These are phyloP conservation scores for Pao palembangensis DNA, from an alignment of 2,113 vertebrate species.

Conservation along the genomic window DNA sequence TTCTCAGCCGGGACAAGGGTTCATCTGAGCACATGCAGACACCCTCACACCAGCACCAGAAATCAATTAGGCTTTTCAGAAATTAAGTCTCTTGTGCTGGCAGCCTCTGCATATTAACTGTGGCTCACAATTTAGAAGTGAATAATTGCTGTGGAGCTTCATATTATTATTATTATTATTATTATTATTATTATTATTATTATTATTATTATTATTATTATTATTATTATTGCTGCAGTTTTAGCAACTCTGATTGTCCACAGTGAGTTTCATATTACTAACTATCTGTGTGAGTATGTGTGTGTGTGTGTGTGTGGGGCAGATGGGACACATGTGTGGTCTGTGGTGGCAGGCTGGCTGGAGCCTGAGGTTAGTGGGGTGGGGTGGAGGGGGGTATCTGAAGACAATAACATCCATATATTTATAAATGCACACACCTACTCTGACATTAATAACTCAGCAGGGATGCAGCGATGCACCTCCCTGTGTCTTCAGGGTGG, in stretches of 20 bases:
- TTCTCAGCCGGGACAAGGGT: conserved; percentile 39
- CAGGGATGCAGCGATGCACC: conserved; percentile 36
- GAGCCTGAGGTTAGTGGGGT: conserved; percentile 55
- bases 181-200: no score
- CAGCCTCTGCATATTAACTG: conserved; percentile 66
- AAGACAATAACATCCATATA: conserved; percentile 24
- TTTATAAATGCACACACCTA: conserved; percentile 36
- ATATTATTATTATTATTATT: no score
- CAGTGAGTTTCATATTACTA: conserved; percentile 19
- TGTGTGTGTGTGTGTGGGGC: conserved; percentile 44
- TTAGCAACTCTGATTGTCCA: conserved; percentile 42
- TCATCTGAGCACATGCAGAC: background rate
- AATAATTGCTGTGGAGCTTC: conserved; percentile 39
- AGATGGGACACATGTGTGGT: conserved; percentile 77
- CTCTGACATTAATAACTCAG: conserved; percentile 64
- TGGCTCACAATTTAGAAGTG: conserved; percentile 58
- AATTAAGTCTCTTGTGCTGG: conserved; percentile 74
- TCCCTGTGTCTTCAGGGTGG: conserved; percentile 16
- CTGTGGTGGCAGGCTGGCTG: conserved; percentile 70
- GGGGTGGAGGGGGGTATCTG: conserved; percentile 15
- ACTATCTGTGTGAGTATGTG: conserved; percentile 33
- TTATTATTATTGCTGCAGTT: conserved; percentile 18
- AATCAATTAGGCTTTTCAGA: conserved; percentile 48
- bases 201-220: no score
- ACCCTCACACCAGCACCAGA: conserved; percentile 17